Percentiles rank a stretch among this genome's conserved stretches.
These are phyloP conservation scores for Cataglyphis hispanica DNA, from an alignment of 1,140 invertebrate genomes.

Conservation along the genomic window DNA sequence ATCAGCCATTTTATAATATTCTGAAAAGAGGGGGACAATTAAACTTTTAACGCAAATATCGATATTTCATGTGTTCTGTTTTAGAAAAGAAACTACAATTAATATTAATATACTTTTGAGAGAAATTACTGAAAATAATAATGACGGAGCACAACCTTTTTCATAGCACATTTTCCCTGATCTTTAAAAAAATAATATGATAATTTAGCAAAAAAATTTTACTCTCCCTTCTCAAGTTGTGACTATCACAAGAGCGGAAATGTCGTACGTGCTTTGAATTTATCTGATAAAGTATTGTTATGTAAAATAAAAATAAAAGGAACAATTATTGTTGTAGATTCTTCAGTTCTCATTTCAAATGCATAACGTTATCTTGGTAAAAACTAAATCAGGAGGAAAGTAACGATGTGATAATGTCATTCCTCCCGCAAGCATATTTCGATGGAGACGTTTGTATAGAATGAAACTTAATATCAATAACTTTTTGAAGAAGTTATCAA, in stretches of 20 bases:
- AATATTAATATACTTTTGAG: background rate
- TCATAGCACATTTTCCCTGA: background rate
- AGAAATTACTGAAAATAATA: background rate
- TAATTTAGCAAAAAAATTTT: background rate
- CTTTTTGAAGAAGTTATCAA: slow-evolving; percentile 28
- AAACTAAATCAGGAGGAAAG: background rate
- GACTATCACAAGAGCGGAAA: background rate
- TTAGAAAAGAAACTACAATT: background rate
- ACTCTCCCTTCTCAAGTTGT: background rate
- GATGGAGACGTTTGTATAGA: background rate
- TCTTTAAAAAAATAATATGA: background rate
- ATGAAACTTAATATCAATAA: background rate
- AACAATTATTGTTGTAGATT: slow-evolving; percentile 6
- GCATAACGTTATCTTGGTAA: background rate
- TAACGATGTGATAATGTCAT: background rate
- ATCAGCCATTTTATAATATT: background rate
- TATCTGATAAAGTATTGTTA: background rate
- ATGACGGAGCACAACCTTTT: background rate
- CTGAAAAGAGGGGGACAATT: background rate
- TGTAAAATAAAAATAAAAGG: background rate
- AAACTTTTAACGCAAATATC: background rate
- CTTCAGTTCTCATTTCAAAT: slow-evolving; percentile 21
- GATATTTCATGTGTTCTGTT: background rate
- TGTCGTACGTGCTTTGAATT: background rate
- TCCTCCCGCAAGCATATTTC: background rate